These are phyloP conservation scores for Acrocyrtus sp. DNA, from an alignment of 2,888 invertebrate genomes.

Conservation along the genomic window DNA sequence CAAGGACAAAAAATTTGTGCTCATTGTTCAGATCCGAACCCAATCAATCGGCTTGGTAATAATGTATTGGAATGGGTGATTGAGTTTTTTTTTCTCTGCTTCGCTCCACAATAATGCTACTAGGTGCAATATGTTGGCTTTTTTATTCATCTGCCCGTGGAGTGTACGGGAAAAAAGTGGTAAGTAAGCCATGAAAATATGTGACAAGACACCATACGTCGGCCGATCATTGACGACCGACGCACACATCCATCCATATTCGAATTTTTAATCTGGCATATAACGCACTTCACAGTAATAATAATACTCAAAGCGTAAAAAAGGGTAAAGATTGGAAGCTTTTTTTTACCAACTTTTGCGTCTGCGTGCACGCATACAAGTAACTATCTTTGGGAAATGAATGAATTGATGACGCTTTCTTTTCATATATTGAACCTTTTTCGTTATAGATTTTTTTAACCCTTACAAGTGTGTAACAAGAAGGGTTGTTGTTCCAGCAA, in stretches of 20 bases:
- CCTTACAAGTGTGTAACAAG: conserved; percentile 37
- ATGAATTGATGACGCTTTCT: conserved; percentile 45
- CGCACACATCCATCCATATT: conserved; percentile 35
- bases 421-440: conserved; percentile 34
- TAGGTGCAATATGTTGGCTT: conserved; percentile 48
- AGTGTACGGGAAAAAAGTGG: background rate
- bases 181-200: conserved; percentile 16
- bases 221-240: conserved; percentile 41
- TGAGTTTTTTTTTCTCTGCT: conserved; percentile 36
- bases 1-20: too few relatives aligned
- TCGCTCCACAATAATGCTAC: conserved; percentile 14
- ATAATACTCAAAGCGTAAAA: conserved; percentile 56
- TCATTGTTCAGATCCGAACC: conserved; percentile 47
- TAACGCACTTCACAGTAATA: conserved; percentile 47
- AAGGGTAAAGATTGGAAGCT: conserved; percentile 48
- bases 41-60: conserved; percentile 49
- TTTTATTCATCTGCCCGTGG: conserved; percentile 3
- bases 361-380: conserved; percentile 33
- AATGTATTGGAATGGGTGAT: conserved; percentile 53
- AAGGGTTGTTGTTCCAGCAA: too few relatives aligned
- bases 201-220: conserved; percentile 38
- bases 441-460: conserved; percentile 40
- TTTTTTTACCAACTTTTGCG: too few relatives aligned
- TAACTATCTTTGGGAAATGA: conserved; percentile 40
- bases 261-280: conserved; percentile 48